Conservation (phyloP, 1,140 invertebrate genomes). For the Anastatus disparis region DNA sequence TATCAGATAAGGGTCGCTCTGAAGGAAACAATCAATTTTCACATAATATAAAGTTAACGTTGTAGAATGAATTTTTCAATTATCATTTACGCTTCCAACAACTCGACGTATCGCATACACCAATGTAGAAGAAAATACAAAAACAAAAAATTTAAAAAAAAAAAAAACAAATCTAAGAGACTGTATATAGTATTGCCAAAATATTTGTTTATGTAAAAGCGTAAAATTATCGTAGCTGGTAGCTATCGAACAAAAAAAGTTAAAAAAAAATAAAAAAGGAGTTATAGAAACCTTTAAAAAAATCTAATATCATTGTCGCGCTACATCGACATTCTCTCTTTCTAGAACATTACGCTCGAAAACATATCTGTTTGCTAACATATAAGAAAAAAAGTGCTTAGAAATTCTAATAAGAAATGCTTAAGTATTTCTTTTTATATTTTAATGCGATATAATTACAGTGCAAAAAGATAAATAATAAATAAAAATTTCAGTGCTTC, state of each 20-base stretch:
- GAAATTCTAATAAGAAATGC: background rate
- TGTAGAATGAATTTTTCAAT: background rate
- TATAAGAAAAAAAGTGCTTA: background rate
- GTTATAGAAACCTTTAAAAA: background rate
- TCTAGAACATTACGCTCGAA: too few relatives aligned
- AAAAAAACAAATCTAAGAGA: background rate
- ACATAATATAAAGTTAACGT: background rate
- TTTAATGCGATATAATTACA: background rate
- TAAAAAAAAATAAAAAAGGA: background rate
- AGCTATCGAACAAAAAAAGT: background rate
- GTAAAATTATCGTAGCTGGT: background rate
- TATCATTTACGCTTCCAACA: background rate
- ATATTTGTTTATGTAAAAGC: conserved; percentile 12
- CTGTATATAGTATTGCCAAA: conserved; percentile 17
- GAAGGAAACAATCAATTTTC: conserved; percentile 4
- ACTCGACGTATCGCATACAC: background rate
- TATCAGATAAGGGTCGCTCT: background rate
- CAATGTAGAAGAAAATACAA: too few relatives aligned
- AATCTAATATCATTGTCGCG: background rate
- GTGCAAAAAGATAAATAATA: background rate
- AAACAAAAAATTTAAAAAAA: too few relatives aligned
- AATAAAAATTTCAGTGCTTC: background rate
- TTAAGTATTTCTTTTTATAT: background rate
- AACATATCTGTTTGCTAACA: conserved; percentile 6
- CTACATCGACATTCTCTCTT: background rate